A percentile compares a stretch with the other conserved stretches of the same genome.
Conservation (phyloP, 37 sponge, comb jelly and placozoan genomes). For the Chondrilla cf. caribensis region DNA sequence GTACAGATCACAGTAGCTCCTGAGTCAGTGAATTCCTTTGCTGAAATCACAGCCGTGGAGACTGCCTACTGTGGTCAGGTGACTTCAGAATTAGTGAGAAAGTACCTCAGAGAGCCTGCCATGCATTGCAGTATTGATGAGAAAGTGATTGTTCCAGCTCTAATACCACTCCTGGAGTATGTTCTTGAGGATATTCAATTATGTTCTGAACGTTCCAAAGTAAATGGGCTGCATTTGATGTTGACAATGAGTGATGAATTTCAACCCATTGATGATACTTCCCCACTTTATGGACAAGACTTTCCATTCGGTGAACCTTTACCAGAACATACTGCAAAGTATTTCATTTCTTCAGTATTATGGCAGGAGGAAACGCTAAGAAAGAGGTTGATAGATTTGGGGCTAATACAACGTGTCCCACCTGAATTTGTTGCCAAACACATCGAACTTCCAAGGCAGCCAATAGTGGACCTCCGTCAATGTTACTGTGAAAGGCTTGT, state of each 20-base stretch:
- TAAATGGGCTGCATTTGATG: slow-evolving; percentile 32
- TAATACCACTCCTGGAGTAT: slow-evolving; percentile 13
- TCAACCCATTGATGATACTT: background rate
- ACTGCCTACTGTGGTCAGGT: background rate
- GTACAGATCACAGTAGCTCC: slow-evolving; percentile 35
- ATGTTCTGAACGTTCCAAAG: too few species aligned
- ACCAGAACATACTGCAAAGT: background rate
- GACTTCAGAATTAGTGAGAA: background rate
- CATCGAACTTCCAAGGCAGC: slow-evolving; percentile 17
- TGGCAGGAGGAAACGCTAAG: background rate
- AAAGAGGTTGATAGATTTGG: background rate
- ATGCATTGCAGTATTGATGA: background rate
- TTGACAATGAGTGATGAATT: slow-evolving; percentile 13
- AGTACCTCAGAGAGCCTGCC: background rate
- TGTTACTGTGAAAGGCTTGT: background rate
- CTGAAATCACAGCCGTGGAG: background rate
- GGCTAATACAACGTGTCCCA: slow-evolving; percentile 17
- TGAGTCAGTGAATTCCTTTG: background rate
- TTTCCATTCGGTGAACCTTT: background rate
- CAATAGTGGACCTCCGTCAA: background rate
- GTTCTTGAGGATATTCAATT: background rate
- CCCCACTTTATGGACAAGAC: background rate
- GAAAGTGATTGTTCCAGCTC: slow-evolving; percentile 18
- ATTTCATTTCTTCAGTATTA: background rate
- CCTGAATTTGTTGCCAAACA: slow-evolving; percentile 26